Evolutionary conservation across 1,140 invertebrate species (phyloP), one percentile per base, ranked within the genome.

Genomic region (Sarcophaga bullata): DNA sequence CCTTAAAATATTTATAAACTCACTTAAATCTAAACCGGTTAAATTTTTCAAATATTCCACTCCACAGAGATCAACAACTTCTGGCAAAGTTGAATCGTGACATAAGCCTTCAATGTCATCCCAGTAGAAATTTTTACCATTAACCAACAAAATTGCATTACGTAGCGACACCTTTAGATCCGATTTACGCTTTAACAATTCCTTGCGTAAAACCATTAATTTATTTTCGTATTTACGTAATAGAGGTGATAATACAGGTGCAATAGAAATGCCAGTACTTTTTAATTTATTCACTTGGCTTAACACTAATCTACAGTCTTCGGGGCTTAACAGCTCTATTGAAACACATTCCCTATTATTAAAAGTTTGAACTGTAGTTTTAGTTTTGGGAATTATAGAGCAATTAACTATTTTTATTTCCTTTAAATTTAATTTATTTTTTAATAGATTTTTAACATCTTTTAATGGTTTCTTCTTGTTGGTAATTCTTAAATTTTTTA

Each of bases 241-340:
- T 25, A 80, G 62, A 76, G 76, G 80, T 0, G 82, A 83, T 54
- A 81, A 76, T n/a, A 78, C 54, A 2, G 72, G 19, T 37, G 78
- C 80, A 37, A 83, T 80, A 68, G 49, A 81, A 46, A 83, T 83
- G 9, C 82, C 82, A 5, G 82, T 83, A n/a, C 81, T 62, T 81
- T 78, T 83, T 50, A 83, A 78, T 81, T 81, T 81, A 73, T 17
- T 19, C 19, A 58, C 49, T 25, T 81, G 73, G 11, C 75, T 58
- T 46, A 81, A 81, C 25, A 83, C 81, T 19, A 46, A 37, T 62
- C 80, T 83, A 9, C 52, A 50, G 80, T 81, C 80, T 10, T 9
- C 10, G 8, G 52, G 50, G 13, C 62, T 81, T 58, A 76, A 19
- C 25, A 83, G 17, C n/a, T 81, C 78, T 11, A 83, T 25, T 7